Conservation (phyloP, 2,888 invertebrate genomes). For the Hypomecis atomaria region DNA sequence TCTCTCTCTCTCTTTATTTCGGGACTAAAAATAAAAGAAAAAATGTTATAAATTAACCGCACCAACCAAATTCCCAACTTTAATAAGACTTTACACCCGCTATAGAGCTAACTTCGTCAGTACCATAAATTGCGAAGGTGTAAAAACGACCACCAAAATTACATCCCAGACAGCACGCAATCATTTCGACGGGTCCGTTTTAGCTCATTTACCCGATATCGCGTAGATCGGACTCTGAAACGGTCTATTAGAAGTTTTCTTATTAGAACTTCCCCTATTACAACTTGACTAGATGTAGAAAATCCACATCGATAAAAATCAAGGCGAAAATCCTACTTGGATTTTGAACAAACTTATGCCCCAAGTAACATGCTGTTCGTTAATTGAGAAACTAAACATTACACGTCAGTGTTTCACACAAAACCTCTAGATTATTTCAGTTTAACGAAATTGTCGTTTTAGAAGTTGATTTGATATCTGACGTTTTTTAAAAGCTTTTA, state of each 20-base stretch:
- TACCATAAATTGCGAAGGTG: slow-evolving; percentile 32
- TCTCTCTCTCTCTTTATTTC: not conserved
- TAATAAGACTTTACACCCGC: slow-evolving; percentile 6
- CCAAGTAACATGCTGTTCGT: not conserved
- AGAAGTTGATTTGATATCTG: no score
- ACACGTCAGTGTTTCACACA: not conserved
- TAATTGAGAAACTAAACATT: slow-evolving; percentile 6
- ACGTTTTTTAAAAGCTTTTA: no score
- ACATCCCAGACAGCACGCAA: slow-evolving; percentile 56
- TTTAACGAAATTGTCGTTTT: no score
- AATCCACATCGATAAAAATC: slow-evolving; percentile 68
- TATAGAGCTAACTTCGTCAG: slow-evolving; percentile 17
- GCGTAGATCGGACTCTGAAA: slow-evolving; percentile 72
- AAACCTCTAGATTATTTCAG: no score
- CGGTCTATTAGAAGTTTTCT: slow-evolving; percentile 82
- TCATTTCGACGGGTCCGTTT: slow-evolving; percentile 52
- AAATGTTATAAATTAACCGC: slow-evolving; percentile 4
- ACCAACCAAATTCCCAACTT: slow-evolving; percentile 13
- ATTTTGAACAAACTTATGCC: slow-evolving; percentile 20
- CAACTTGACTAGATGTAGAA: slow-evolving; percentile 66
- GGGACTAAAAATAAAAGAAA: not conserved
- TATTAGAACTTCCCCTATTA: slow-evolving; percentile 82
- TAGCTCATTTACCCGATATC: slow-evolving; percentile 76
- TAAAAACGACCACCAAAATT: slow-evolving; percentile 44
- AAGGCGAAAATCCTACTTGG: slow-evolving; percentile 51